phyloP scores from a whole-genome alignment of 2,797 vertebrate genomes.

The Microctenopoma steveboyesi region DNA sequence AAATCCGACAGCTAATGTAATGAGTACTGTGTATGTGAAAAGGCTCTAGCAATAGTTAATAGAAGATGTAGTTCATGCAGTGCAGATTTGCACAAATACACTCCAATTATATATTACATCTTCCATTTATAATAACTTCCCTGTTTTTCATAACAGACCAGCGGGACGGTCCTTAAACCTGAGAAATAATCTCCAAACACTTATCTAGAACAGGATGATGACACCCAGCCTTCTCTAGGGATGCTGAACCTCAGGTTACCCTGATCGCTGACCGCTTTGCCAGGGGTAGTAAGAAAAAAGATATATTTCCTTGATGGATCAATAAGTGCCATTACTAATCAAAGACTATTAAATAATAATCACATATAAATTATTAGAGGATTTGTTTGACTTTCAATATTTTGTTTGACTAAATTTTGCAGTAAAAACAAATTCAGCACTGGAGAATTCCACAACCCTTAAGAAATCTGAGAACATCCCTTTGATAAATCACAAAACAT shows the following conservation, averaged over 20 bases:
- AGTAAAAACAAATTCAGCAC: not conserved
- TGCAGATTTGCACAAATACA: slow-evolving; percentile 10
- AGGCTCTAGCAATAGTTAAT: not conserved
- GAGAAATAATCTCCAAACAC: slow-evolving; percentile 13
- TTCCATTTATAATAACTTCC: slow-evolving; percentile 11
- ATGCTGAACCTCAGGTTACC: slow-evolving; percentile 40
- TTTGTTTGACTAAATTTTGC: not conserved
- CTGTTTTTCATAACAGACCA: slow-evolving; percentile 20
- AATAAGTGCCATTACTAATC: slow-evolving; percentile 24
- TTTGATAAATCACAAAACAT: not conserved
- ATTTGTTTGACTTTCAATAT: slow-evolving; percentile 15
- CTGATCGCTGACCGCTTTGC: slow-evolving; percentile 47
- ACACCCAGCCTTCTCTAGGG: slow-evolving; percentile 26
- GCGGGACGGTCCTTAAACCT: slow-evolving; percentile 1
- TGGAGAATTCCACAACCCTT: not conserved
- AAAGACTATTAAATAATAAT: slow-evolving; percentile 18
- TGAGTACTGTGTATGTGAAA: not conserved
- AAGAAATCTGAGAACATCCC: slow-evolving; percentile 4
- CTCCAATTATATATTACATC: not conserved
- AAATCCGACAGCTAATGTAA: not conserved
- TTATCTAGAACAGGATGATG: slow-evolving; percentile 22
- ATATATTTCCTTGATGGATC: slow-evolving; percentile 35
- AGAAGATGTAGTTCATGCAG: not conserved
- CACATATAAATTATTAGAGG: not conserved
- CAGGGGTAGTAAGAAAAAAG: slow-evolving; percentile 20